phyloP scores from a whole-genome alignment of 1,140 invertebrate genomes.

The Drosophila suzukii region DNA sequence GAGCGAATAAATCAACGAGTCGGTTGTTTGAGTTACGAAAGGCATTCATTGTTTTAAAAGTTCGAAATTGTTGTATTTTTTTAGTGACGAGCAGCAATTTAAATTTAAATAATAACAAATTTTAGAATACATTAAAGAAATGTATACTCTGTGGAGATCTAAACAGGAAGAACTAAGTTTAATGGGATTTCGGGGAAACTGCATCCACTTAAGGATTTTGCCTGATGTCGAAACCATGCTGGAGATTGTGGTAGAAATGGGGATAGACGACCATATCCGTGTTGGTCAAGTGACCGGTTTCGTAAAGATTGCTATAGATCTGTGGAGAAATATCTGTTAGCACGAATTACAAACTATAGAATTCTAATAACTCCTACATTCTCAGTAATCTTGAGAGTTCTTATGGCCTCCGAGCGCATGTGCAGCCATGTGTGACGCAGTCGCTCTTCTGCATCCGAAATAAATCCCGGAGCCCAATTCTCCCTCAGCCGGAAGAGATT shows the following conservation, averaged over 20 bases:
- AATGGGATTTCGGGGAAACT: not conserved
- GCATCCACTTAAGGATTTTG: constrained; percentile 14
- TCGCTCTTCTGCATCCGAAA: constrained; percentile 78
- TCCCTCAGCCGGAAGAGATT: constrained; percentile 47
- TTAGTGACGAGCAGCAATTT: constrained; percentile 11
- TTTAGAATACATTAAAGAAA: constrained; percentile 15
- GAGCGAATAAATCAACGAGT: not conserved
- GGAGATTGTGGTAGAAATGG: constrained; percentile 62
- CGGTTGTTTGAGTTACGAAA: not conserved
- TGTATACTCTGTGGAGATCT: not conserved
- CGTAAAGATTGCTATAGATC: constrained; percentile 64
- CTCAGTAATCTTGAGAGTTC: constrained; percentile 65
- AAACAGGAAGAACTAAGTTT: not conserved
- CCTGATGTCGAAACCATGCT: constrained; percentile 57
- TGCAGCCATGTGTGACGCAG: constrained; percentile 73
- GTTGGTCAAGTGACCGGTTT: constrained; percentile 64
- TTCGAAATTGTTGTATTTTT: not conserved
- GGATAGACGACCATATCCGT: constrained; percentile 75
- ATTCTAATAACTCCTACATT: constrained; percentile 32
- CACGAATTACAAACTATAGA: no score
- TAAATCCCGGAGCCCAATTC: constrained; percentile 74
- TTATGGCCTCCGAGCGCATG: constrained; percentile 69
- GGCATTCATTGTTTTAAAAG: not conserved
- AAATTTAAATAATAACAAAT: constrained; percentile 49
- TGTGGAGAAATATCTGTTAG: constrained; percentile 7